Percentiles rank a stretch among this genome's conserved stretches.
These are phyloP conservation scores for Platyscapa corneri DNA, from an alignment of 1,140 invertebrate genomes.

Conservation along the genomic window DNA sequence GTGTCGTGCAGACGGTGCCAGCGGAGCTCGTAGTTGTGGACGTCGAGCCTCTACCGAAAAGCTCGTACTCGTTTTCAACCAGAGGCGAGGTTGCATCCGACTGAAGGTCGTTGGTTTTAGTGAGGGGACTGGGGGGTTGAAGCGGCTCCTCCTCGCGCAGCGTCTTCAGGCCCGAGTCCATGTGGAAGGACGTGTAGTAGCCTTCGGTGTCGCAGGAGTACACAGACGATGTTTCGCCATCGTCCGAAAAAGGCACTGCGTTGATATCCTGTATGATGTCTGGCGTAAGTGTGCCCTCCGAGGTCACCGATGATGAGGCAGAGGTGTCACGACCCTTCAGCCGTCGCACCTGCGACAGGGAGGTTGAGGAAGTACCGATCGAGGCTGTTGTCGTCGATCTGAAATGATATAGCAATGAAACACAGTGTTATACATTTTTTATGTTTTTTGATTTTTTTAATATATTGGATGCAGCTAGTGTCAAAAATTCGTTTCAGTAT, in stretches of 20 bases:
- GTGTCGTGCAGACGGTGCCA: conserved; percentile 89
- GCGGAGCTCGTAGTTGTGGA: conserved; percentile 92
- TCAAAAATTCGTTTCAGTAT: not conserved
- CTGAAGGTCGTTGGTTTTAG: conserved; percentile 69
- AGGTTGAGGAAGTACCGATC: conserved; percentile 70
- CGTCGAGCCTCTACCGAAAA: conserved; percentile 90
- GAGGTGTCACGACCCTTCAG: conserved; percentile 78
- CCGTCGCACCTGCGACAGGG: conserved; percentile 64
- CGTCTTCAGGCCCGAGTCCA: conserved; percentile 94
- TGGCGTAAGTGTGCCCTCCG: conserved; percentile 89
- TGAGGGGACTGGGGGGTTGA: conserved; percentile 65
- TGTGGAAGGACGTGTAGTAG: conserved; percentile 97
- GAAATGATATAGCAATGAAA: not conserved
- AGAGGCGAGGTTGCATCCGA: conserved; percentile 72
- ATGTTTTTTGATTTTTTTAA: too few species aligned
- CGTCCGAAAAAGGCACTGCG: conserved; percentile 82
- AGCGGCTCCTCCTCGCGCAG: conserved; percentile 84
- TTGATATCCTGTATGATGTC: conserved; percentile 81
- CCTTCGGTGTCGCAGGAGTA: conserved; percentile 97
- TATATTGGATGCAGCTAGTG: too few species aligned
- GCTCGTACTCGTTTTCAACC: conserved; percentile 90
- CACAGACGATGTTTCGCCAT: conserved; percentile 92
- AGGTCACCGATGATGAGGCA: conserved; percentile 87
- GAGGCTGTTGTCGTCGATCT: conserved; percentile 70
- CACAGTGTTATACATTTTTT: not conserved